phyloP scores from a whole-genome alignment of 2,113 vertebrate genomes.

The Gracilinanus agilis region DNA sequence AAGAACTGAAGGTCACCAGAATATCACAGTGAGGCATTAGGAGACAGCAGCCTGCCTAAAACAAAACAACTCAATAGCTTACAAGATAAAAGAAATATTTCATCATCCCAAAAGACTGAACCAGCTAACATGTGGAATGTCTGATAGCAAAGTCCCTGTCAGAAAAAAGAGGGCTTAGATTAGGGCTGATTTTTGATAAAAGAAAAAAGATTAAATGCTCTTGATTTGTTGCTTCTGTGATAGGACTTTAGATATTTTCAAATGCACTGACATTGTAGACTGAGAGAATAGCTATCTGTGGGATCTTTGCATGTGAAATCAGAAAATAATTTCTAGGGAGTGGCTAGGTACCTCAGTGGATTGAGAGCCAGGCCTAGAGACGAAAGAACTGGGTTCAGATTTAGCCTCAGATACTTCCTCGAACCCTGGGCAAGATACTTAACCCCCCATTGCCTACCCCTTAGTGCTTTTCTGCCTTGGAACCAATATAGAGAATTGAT shows the following conservation, averaged over 20 bases:
- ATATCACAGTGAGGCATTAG: not conserved
- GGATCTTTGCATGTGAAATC: not conserved
- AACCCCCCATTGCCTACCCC: too few species aligned
- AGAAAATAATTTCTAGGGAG: not conserved
- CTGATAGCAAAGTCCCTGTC: not conserved
- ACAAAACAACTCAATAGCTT: not conserved
- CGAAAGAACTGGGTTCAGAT: too few species aligned
- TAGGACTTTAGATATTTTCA: not conserved
- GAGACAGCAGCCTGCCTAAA: not conserved
- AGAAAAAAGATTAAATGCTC: not conserved
- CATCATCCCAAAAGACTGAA: not conserved
- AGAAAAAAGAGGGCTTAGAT: not conserved
- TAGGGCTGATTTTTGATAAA: not conserved
- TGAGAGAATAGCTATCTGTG: not conserved
- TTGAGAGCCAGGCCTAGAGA: too few species aligned
- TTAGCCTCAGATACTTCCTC: too few species aligned
- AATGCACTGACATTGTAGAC: not conserved
- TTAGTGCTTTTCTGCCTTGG: too few species aligned
- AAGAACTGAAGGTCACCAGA: not conserved
- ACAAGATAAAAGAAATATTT: not conserved
- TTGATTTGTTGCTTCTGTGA: not conserved
- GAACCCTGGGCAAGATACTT: too few species aligned
- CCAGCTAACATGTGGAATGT: not conserved
- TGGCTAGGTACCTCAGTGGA: too few species aligned
- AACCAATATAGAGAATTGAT: too few species aligned